Evolutionary conservation across 2,797 vertebrate genomes (phyloP).

Genomic region (Limnodromus scolopaceus): DNA sequence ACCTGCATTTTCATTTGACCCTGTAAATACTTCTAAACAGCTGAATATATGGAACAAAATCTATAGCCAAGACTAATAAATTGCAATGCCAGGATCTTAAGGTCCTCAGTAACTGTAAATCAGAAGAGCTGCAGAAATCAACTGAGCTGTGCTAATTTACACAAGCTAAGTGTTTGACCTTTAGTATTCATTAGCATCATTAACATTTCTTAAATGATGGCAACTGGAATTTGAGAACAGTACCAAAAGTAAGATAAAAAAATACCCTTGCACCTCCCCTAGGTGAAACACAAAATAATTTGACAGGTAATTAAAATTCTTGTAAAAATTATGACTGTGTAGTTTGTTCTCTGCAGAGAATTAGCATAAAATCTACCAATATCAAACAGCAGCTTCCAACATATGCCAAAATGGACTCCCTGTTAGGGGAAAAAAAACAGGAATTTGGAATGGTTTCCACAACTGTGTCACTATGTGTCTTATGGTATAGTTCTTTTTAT

Average conservation of each 20-base stretch:
- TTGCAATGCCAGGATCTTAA: not conserved
- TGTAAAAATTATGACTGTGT: slow-evolving; percentile 63
- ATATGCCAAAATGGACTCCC: slow-evolving; percentile 52
- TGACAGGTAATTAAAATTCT: slow-evolving; percentile 76
- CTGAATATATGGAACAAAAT: slow-evolving; percentile 15
- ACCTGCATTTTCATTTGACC: not conserved
- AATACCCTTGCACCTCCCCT: not conserved
- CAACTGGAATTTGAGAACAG: slow-evolving; percentile 24
- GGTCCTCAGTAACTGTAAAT: slow-evolving; percentile 17
- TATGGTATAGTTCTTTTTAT: slow-evolving; percentile 49
- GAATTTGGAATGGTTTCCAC: slow-evolving; percentile 71
- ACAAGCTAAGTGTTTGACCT: slow-evolving; percentile 7
- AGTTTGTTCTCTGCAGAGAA: slow-evolving; percentile 66
- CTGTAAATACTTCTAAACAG: not conserved
- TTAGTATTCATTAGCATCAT: slow-evolving; percentile 32
- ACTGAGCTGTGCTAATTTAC: slow-evolving; percentile 26
- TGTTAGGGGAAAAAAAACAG: slow-evolving; percentile 40
- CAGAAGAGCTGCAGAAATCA: slow-evolving; percentile 29
- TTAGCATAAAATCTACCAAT: slow-evolving; percentile 73
- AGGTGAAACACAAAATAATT: slow-evolving; percentile 62
- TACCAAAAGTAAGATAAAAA: slow-evolving; percentile 17
- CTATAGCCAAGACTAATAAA: slow-evolving; percentile 8
- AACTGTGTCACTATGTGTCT: slow-evolving; percentile 40
- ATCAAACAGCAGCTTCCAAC: slow-evolving; percentile 69
- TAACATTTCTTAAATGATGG: slow-evolving; percentile 38